Conservation (phyloP, 2,113 vertebrate genomes). For the Centropus unirufus region DNA sequence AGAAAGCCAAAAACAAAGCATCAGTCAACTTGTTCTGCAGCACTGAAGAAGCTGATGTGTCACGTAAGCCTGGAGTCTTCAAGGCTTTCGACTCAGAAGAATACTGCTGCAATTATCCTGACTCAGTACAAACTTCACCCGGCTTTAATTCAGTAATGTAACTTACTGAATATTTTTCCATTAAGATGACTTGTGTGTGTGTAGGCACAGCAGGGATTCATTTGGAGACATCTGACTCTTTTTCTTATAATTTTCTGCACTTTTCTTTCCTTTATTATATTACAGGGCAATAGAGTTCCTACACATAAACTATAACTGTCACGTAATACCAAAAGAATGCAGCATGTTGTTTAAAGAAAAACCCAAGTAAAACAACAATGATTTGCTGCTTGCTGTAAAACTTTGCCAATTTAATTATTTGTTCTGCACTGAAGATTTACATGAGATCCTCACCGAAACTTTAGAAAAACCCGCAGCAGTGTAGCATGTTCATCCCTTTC, state of each 20-base stretch:
- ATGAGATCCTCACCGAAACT: neutral
- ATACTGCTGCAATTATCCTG: conserved; percentile 37
- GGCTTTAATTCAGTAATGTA: conserved; percentile 3
- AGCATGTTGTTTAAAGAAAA: neutral
- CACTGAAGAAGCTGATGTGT: conserved; percentile 13
- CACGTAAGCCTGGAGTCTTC: neutral
- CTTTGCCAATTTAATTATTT: neutral
- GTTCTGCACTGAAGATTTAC: neutral
- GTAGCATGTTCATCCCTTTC: neutral
- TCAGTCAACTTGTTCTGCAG: neutral
- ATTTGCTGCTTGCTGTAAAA: neutral
- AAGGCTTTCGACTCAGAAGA: neutral
- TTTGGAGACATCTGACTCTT: neutral
- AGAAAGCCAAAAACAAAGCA: neutral
- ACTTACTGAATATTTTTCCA: conserved; percentile 12
- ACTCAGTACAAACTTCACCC: conserved; percentile 31
- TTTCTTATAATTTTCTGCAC: neutral
- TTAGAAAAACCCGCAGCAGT: neutral
- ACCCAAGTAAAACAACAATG: neutral
- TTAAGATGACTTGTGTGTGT: neutral
- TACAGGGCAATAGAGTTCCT: neutral
- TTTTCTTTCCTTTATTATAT: neutral
- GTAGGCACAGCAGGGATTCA: neutral
- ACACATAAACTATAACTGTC: neutral
- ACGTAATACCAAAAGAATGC: neutral